Conservation (phyloP, 2,113 vertebrate species). For the Stigmatopora nigra region DNA sequence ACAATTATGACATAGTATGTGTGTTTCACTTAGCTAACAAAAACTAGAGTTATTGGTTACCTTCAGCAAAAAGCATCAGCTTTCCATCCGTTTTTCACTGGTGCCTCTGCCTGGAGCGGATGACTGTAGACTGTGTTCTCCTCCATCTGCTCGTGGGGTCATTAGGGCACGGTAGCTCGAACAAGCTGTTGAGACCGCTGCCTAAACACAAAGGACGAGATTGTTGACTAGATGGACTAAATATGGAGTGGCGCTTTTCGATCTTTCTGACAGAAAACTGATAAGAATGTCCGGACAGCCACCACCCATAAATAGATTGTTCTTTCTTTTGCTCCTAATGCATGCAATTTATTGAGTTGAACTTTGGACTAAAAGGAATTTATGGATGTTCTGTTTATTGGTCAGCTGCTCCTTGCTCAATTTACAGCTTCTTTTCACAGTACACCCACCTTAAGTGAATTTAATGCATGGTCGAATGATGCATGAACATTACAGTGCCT, state of each 20-base stretch:
- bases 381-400: slow-evolving; percentile 1
- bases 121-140: slow-evolving; percentile 10
- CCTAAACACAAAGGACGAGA: slow-evolving; percentile 28
- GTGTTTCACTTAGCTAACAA: background rate
- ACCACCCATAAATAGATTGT: slow-evolving; percentile 5
- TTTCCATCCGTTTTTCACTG: background rate
- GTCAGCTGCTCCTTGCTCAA: background rate
- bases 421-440: background rate
- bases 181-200: slow-evolving; percentile 18
- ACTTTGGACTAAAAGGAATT: slow-evolving; percentile 4
- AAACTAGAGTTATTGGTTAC: background rate
- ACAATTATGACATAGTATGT: background rate
- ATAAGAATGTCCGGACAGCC: slow-evolving; percentile 5
- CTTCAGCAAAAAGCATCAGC: background rate
- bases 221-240: slow-evolving; percentile 28
- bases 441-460: background rate
- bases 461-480: background rate
- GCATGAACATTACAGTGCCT: background rate
- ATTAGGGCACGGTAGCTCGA: slow-evolving; percentile 10
- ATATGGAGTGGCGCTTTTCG: slow-evolving; percentile 7
- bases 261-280: slow-evolving; percentile 18
- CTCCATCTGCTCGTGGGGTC: slow-evolving; percentile 6
- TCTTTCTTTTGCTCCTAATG: slow-evolving; percentile 7
- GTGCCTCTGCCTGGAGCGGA: slow-evolving; percentile 2
- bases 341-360: slow-evolving; percentile 12